Conservation (phyloP, 1,140 invertebrate species). For the Heterodera carotae region DNA sequence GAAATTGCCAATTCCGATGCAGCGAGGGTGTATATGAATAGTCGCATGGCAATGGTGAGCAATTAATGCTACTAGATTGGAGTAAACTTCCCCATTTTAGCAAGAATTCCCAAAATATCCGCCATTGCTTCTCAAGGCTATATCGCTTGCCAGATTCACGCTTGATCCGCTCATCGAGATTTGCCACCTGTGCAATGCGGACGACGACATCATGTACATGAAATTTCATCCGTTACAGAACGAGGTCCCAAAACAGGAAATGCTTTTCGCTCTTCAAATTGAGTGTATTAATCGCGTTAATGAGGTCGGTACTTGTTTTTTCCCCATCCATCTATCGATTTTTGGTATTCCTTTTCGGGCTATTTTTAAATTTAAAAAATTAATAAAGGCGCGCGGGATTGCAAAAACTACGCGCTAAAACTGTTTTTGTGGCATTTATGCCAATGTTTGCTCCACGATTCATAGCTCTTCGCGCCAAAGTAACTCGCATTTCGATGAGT, state of each 20-base stretch:
- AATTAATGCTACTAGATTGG: background rate
- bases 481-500: too few species aligned
- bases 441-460: too few species aligned
- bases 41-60: constrained; percentile 39
- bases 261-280: constrained; percentile 44
- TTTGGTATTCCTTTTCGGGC: too few species aligned
- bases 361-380: too few species aligned
- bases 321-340: too few species aligned
- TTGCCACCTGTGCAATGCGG: constrained; percentile 87
- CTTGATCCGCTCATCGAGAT: constrained; percentile 96
- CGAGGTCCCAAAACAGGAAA: constrained; percentile 50
- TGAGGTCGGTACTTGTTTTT: too few species aligned
- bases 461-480: too few species aligned
- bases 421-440: too few species aligned
- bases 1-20: constrained; percentile 53
- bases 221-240: constrained; percentile 83
- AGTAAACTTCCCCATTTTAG: constrained; percentile 43
- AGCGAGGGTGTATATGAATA: constrained; percentile 54
- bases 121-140: constrained; percentile 68
- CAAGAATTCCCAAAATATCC: constrained; percentile 57
- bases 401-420: too few species aligned
- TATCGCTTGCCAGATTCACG: constrained; percentile 84
- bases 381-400: too few species aligned
- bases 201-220: constrained; percentile 92
- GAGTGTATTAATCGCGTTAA: constrained; percentile 63